These are phyloP conservation scores for Dorcus hopei DNA, from an alignment of 2,888 invertebrate species.

Conservation along the genomic window DNA sequence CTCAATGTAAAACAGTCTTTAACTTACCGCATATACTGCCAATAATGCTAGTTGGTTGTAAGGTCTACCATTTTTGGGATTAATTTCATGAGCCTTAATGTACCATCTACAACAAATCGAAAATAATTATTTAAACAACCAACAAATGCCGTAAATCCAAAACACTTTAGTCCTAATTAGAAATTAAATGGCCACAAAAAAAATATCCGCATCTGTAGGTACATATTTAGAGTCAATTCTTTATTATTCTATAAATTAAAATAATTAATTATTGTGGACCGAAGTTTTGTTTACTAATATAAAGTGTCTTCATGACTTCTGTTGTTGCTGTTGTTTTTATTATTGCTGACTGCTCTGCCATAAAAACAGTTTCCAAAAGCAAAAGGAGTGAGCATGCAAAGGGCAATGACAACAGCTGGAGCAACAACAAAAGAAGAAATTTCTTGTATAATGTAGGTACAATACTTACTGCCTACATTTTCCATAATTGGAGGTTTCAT, in stretches of 20 bases:
- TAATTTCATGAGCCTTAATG: conserved; percentile 87
- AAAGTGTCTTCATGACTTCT: no score
- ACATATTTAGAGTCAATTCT: not conserved
- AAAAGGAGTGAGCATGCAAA: no score
- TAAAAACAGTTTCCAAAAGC: no score
- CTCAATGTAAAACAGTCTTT: not conserved
- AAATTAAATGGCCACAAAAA: not conserved
- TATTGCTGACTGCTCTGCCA: no score
- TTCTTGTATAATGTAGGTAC: no score
- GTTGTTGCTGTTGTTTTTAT: no score
- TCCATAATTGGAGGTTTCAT: conserved; percentile 77
- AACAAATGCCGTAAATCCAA: no score
- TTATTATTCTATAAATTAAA: not conserved
- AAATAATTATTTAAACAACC: not conserved
- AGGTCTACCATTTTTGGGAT: conserved; percentile 92
- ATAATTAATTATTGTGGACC: no score
- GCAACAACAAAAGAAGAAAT: no score
- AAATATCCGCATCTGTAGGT: not conserved
- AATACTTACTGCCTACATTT: conserved; percentile 65
- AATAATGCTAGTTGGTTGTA: conserved; percentile 93
- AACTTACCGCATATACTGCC: conserved; percentile 74
- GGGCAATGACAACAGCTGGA: no score
- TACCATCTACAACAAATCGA: conserved; percentile 65
- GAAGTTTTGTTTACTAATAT: no score
- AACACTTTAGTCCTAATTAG: no score